These are phyloP conservation scores for Brachynemurus nebulosus DNA, from an alignment of 2,888 invertebrate species.

Conservation along the genomic window DNA sequence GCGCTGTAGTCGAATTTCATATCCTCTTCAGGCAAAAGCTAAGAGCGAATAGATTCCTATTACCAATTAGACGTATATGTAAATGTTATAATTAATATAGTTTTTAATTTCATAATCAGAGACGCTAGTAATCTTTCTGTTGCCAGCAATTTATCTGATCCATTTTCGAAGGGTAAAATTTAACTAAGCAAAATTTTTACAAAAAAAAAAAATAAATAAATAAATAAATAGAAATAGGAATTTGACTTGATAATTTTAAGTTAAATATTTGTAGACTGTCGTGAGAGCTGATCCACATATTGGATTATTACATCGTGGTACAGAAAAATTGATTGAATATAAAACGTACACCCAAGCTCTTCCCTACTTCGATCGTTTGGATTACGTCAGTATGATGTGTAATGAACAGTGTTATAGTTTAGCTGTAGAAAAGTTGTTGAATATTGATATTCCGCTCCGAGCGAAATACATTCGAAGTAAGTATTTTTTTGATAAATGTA, in stretches of 20 bases:
- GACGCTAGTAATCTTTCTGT: too few species aligned
- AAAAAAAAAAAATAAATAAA: background rate
- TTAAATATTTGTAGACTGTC: conserved; percentile 45
- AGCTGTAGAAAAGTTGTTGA: conserved; percentile 91
- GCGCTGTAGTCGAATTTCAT: too few species aligned
- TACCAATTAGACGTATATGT: too few species aligned
- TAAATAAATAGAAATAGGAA: background rate
- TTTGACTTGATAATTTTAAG: background rate
- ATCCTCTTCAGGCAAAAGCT: too few species aligned
- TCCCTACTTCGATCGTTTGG: conserved; percentile 95
- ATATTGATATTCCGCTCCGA: conserved; percentile 83
- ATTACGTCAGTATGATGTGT: conserved; percentile 99
- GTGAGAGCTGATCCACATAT: conserved; percentile 90
- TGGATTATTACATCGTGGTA: conserved; percentile 90
- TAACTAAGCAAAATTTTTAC: background rate
- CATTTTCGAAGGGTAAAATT: background rate
- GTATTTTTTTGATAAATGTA: too few species aligned
- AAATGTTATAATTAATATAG: too few species aligned
- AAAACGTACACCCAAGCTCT: conserved; percentile 96
- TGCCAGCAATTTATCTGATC: background rate
- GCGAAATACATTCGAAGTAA: conserved; percentile 94
- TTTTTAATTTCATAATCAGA: too few species aligned
- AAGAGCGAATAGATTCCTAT: too few species aligned
- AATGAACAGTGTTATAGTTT: conserved; percentile 95
- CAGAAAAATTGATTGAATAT: conserved; percentile 96